These are phyloP conservation scores for Agapornis roseicollis DNA, from an alignment of 2,113 vertebrate genomes.

Conservation along the genomic window DNA sequence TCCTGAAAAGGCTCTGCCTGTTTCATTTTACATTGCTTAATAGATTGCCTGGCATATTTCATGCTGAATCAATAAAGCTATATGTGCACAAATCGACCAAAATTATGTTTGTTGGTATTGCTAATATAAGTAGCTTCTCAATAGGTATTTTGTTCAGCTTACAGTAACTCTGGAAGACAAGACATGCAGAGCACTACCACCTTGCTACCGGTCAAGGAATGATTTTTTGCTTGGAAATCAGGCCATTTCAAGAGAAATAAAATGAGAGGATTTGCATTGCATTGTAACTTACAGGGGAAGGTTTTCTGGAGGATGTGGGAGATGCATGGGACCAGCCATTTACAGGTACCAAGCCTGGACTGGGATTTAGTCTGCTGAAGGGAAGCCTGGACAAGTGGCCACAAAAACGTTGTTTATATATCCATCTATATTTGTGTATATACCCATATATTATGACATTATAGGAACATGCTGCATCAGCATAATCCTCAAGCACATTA, in stretches of 20 bases:
- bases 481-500: background rate
- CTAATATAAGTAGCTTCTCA: background rate
- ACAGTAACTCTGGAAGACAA: background rate
- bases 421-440: background rate
- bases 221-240: background rate
- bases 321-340: background rate
- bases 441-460: background rate
- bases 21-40: background rate
- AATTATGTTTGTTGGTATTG: background rate
- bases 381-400: background rate
- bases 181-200: background rate
- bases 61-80: slow-evolving; percentile 33
- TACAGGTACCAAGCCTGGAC: background rate
- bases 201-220: background rate
- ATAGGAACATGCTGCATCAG: background rate
- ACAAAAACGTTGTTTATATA: background rate
- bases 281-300: background rate
- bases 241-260: background rate
- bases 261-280: background rate
- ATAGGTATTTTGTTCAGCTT: background rate
- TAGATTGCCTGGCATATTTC: slow-evolving; percentile 10
- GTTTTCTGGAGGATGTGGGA: background rate
- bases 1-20: background rate
- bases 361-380: background rate
- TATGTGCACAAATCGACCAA: background rate